Conservation (phyloP, 2,797 vertebrate genomes). For the Tapera naevia region DNA sequence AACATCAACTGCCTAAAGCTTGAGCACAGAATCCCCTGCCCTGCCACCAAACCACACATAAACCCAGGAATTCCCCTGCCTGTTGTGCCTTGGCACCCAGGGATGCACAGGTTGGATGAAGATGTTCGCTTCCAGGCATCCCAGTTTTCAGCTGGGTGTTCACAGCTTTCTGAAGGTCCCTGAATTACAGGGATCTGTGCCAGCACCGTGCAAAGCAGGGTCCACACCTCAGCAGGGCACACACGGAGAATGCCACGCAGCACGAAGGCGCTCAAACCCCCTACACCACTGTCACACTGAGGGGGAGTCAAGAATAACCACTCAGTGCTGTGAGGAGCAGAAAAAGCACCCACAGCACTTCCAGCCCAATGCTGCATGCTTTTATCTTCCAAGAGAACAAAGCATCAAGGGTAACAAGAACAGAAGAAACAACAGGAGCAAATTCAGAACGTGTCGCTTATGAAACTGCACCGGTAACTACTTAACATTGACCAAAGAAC, state of each 20-base stretch:
- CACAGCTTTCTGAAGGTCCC: too few relatives aligned
- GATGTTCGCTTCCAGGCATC: too few relatives aligned
- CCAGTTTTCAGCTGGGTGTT: too few relatives aligned
- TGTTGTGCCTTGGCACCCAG: background rate
- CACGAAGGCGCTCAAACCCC: background rate
- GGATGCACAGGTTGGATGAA: too few relatives aligned
- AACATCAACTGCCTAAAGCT: background rate
- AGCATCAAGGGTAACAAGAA: background rate
- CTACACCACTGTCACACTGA: background rate
- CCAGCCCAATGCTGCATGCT: background rate
- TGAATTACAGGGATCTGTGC: background rate
- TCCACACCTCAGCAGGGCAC: fast-evolving
- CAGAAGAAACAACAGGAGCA: background rate
- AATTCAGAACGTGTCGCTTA: background rate
- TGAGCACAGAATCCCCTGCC: background rate
- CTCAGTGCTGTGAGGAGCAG: background rate
- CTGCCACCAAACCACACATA: background rate
- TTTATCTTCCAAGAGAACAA: background rate
- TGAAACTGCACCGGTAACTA: background rate
- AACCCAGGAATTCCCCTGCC: background rate
- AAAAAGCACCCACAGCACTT: background rate
- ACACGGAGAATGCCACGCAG: background rate
- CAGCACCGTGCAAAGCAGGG: background rate
- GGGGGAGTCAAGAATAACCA: background rate
- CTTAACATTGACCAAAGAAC: background rate